Conservation (phyloP, 2,888 invertebrate species). For the Morpho achilles region DNA sequence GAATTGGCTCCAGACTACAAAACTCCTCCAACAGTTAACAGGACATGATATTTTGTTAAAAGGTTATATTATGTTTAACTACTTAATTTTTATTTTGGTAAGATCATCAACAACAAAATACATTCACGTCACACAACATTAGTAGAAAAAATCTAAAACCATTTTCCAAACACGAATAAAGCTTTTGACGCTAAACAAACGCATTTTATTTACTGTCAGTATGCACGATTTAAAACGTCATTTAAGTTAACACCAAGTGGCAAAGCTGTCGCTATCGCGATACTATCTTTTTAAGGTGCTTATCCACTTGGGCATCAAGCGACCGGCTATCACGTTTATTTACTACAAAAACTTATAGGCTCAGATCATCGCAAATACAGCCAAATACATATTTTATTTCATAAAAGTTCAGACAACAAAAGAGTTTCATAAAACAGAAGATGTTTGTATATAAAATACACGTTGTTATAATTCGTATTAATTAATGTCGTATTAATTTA, state of each 20-base stretch:
- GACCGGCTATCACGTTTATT: background rate
- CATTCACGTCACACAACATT: background rate
- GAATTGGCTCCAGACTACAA: too few relatives aligned
- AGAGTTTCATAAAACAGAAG: too few relatives aligned
- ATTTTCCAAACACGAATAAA: background rate
- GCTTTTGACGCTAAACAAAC: constrained; percentile 1
- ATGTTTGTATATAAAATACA: too few relatives aligned
- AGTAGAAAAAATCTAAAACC: background rate
- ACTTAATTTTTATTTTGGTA: background rate
- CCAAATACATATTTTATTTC: too few relatives aligned
- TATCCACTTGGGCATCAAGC: constrained; percentile 2
- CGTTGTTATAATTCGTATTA: too few relatives aligned
- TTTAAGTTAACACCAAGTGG: constrained; percentile 11
- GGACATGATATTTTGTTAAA: too few relatives aligned
- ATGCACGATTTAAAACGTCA: constrained; percentile 12
- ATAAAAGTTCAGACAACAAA: too few relatives aligned
- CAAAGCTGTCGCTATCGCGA: constrained; percentile 57
- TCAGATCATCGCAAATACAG: too few relatives aligned
- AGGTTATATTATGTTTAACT: too few relatives aligned
- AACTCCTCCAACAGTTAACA: too few relatives aligned
- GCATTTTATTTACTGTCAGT: constrained; percentile 10
- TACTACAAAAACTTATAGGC: too few relatives aligned
- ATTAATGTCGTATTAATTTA: too few relatives aligned
- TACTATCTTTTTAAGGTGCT: constrained; percentile 5
- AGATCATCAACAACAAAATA: background rate